These are phyloP conservation scores for Drosophila vallismaia DNA, from an alignment of 2,888 invertebrate species.

Conservation along the genomic window DNA sequence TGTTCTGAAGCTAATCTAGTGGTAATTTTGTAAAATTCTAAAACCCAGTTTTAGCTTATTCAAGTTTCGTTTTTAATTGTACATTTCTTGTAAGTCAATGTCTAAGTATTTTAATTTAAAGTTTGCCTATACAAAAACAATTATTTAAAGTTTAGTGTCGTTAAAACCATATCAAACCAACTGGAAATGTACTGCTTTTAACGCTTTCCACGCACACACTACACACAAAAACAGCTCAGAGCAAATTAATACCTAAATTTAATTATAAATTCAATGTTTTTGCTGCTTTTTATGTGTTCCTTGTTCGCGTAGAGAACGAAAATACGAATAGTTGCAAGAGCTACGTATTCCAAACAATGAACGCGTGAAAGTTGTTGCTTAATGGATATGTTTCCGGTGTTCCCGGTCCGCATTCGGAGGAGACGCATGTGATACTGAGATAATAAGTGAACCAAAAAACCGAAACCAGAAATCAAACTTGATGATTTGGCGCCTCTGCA, in stretches of 20 bases:
- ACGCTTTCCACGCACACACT: slow-evolving; percentile 22
- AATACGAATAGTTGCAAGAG: neutral
- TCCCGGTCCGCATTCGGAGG: slow-evolving; percentile 57
- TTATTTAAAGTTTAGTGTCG: slow-evolving; percentile 44
- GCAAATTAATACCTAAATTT: slow-evolving; percentile 39
- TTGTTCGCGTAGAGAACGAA: slow-evolving; percentile 34
- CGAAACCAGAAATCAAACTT: slow-evolving; percentile 31
- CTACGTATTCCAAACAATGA: neutral
- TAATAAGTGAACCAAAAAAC: slow-evolving; percentile 77
- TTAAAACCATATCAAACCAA: slow-evolving; percentile 57
- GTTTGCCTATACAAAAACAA: neutral
- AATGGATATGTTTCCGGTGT: slow-evolving; percentile 67
- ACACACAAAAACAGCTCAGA: slow-evolving; percentile 23
- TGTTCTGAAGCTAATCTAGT: slow-evolving; percentile 5
- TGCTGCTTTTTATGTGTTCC: slow-evolving; percentile 56
- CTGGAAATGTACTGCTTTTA: slow-evolving; percentile 15
- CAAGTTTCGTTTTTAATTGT: slow-evolving; percentile 30
- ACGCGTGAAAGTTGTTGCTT: slow-evolving; percentile 65
- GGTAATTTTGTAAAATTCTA: neutral
- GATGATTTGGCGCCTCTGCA: slow-evolving; percentile 47
- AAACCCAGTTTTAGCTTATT: slow-evolving; percentile 5
- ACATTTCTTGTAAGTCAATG: neutral
- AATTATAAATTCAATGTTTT: slow-evolving; percentile 27
- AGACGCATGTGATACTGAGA: slow-evolving; percentile 82
- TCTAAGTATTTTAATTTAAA: slow-evolving; percentile 1